phyloP scores from a whole-genome alignment of 2,113 vertebrate species.

The Hyaena hyaena region DNA sequence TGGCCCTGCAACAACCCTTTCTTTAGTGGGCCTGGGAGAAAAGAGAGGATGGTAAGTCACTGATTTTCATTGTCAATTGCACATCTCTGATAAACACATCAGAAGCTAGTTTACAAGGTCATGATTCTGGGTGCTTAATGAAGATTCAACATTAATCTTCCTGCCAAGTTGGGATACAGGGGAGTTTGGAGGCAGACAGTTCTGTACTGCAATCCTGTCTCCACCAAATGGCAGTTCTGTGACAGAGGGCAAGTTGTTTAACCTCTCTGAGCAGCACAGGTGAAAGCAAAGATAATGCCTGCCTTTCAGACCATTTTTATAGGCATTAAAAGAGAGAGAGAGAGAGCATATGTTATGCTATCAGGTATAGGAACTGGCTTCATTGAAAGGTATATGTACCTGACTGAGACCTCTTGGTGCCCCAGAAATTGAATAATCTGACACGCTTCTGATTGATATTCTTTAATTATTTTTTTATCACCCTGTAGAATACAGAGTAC shows the following conservation, averaged over 20 bases:
- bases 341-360: not conserved
- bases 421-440: not conserved
- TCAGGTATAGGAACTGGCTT: not conserved
- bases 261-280: not conserved
- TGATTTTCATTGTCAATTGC: slow-evolving; percentile 3
- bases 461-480: not conserved
- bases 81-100: not conserved
- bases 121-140: not conserved
- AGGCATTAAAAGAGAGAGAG: not conserved
- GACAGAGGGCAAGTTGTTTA: not conserved
- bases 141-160: not conserved
- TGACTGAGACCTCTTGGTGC: not conserved
- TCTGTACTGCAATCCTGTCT: not conserved
- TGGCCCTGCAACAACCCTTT: not conserved
- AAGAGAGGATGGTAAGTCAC: not conserved
- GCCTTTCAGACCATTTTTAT: not conserved
- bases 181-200: not conserved
- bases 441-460: not conserved
- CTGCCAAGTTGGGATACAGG: not conserved
- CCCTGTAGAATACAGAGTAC: not conserved
- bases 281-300: not conserved
- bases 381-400: not conserved
- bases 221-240: not conserved
- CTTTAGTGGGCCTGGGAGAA: not conserved
- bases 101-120: not conserved